Base-by-base conservation (phyloP, 2,888 invertebrate species). In the Ligdia adustata region DNA sequence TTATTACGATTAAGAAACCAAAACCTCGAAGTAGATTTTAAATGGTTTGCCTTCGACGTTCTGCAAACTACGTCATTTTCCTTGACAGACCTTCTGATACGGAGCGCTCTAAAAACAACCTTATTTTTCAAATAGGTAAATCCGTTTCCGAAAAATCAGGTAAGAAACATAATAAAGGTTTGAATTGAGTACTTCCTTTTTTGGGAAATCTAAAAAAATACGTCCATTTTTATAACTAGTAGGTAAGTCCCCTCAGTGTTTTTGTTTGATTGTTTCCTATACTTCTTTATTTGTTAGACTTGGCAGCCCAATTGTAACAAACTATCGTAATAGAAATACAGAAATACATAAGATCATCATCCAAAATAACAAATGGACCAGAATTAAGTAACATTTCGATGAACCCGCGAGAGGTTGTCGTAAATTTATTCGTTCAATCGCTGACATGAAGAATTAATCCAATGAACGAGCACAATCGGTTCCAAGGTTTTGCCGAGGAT, bases 401-500 rank as follows among this genome's bases (percentile, higher is more conserved):
- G 41, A 45, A 28, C 42, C 18, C 38, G 40, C 42, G 40, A 42
- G 16, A 37, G 32, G 35, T 24, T 15, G 33, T 37, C 53, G 29
- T 58, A 58, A 55, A 57, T 57, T 57, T 43, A 51, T 46, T 45
- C 35, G 31, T 37, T 53, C 39, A 43, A 45, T 27, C 29, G 29
- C 31, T 18, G 50, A 13, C 29, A 24, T 49, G 34, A 35, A 43
- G 48, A 57, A 58, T 60, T 46, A 53, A 52, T 45, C 44, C 48
- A 62, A 60, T 58, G 34, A 56, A 60, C 48, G 40, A 57, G 56
- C 54, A 51, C 58, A 55, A 57, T 52, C 43, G 28, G 52, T 45
- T 48, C 24, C 59, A 59, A 58, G 55, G 55, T 44, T 53, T 16
- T 16, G 16, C 3, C 16, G 16, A 16, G 16, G 20, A 18, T 22